Evolutionary conservation across 1,140 invertebrate genomes (phyloP).

Genomic region (Zaprionus gabonicus): DNA sequence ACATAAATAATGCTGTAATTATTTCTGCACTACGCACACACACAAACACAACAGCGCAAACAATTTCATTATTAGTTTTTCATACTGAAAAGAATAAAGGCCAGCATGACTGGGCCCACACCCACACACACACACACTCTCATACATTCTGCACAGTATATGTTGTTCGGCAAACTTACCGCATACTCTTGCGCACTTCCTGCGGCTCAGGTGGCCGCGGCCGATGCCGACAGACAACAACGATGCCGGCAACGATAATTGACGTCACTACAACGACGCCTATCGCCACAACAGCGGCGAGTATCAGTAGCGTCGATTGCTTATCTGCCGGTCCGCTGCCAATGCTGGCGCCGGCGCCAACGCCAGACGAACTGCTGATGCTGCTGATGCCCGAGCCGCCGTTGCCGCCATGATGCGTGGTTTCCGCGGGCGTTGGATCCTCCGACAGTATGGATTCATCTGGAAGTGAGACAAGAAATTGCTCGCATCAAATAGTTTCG

Average conservation of each 20-base stretch:
- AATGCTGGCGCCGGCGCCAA: constrained; percentile 76
- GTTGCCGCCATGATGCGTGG: constrained; percentile 78
- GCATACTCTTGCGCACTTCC: constrained; percentile 84
- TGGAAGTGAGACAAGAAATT: constrained; percentile 43
- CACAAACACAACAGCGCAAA: constrained; percentile 46
- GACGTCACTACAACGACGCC: constrained; percentile 84
- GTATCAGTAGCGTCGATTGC: constrained; percentile 82
- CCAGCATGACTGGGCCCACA: too few relatives aligned
- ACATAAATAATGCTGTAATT: constrained; percentile 80
- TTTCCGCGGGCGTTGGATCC: constrained; percentile 84
- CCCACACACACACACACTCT: too few relatives aligned
- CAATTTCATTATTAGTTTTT: constrained; percentile 78
- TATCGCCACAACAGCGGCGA: constrained; percentile 82
- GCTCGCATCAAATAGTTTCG: constrained; percentile 52
- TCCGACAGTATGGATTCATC: constrained; percentile 84
- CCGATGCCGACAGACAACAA: constrained; percentile 82
- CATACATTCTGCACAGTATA: too few relatives aligned
- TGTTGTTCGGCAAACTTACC: constrained; percentile 61
- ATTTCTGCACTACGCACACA: constrained; percentile 66
- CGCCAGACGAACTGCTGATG: constrained; percentile 46
- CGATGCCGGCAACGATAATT: constrained; percentile 84
- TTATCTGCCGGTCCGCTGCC: constrained; percentile 79
- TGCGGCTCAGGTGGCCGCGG: constrained; percentile 84
- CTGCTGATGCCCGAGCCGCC: constrained; percentile 33
- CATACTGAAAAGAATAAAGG: constrained; percentile 30